Percentiles rank a stretch among this genome's conserved stretches.
Conservation (phyloP, 2,888 invertebrate genomes). For the Eubasilissa splendida region DNA sequence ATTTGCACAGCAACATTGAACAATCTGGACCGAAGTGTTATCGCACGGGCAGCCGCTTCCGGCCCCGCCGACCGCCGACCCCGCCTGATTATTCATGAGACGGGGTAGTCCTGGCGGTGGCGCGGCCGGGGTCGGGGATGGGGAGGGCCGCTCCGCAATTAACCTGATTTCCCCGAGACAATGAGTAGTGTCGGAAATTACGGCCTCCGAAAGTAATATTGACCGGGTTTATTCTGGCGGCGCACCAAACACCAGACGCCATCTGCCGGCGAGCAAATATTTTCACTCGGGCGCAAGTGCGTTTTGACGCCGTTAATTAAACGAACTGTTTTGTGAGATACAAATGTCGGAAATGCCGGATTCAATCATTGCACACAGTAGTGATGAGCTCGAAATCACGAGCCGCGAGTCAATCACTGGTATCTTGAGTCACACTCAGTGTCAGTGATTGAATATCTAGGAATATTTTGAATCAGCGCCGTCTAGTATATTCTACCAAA, state of each 20-base stretch:
- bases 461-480: too few species aligned
- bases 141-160: slow-evolving; percentile 45
- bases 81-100: slow-evolving; percentile 28
- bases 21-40: too few species aligned
- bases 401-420: too few species aligned
- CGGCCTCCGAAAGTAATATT: slow-evolving; percentile 29
- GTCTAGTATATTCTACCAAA: too few species aligned
- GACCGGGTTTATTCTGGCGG: neutral
- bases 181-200: slow-evolving; percentile 49
- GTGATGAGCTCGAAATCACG: too few species aligned
- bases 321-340: neutral
- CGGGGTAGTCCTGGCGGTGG: neutral
- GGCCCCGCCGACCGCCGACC: slow-evolving; percentile 1
- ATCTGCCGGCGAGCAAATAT: neutral
- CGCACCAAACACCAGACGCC: slow-evolving; percentile 11
- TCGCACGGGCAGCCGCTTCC: neutral
- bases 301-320: neutral
- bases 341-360: too few species aligned
- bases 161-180: slow-evolving; percentile 51
- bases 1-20: too few species aligned
- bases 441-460: too few species aligned
- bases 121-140: neutral
- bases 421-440: too few species aligned
- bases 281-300: neutral
- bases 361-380: too few species aligned